Evolutionary conservation across 2,888 invertebrate species (phyloP), one percentile per base, ranked within the genome.

Genomic region (Gymnocheta viridis): DNA sequence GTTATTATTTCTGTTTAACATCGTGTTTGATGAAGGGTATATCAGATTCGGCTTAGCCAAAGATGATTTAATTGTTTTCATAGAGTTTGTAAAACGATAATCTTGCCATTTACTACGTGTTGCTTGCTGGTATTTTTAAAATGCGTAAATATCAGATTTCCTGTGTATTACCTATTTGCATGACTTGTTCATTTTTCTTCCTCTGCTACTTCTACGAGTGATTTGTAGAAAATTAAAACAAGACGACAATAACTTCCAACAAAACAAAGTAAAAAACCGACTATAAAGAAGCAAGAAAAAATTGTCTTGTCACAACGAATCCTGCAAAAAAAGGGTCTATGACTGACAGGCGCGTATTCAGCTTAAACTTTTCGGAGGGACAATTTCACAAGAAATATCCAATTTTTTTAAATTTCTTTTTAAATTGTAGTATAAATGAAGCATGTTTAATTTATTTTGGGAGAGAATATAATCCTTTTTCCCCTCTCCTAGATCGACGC

Each of bases 161-260:
- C 24, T 32, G 32, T 32, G 22, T 60, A 24, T 35, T 54, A 27
- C 2, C 14, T 54, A 6, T 7, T 22, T 24, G 32, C 19, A 64
- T 74, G 62, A 64, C 62, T 54, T 17, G 64, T 14, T 54, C 14
- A 3, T 12, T 24, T 56, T 64, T 29, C 4, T 62, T 32, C 14
- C 19, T 51, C 19, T 29, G 35, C 22, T 38, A 3, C n/a, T 6
- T 1, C 17, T 32, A 35, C 24, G 22, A 17, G 24, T 27, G 27
- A 17, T 14, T 58, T 67, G 17, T 58, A 58, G 29, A 58, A 58
- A 77, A 67, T 47, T 17, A n/a, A 51, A 51, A 58, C 47, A 66
- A 78, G 51, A 62, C 51, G 60, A 69, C 41, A 29, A 17, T 12
- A 35, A 32, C 10, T 3, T 7, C 22, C 0, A 51, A 58, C 4